These are phyloP conservation scores for Tolypeutes matacus DNA, from an alignment of 2,797 vertebrate species.

Conservation along the genomic window DNA sequence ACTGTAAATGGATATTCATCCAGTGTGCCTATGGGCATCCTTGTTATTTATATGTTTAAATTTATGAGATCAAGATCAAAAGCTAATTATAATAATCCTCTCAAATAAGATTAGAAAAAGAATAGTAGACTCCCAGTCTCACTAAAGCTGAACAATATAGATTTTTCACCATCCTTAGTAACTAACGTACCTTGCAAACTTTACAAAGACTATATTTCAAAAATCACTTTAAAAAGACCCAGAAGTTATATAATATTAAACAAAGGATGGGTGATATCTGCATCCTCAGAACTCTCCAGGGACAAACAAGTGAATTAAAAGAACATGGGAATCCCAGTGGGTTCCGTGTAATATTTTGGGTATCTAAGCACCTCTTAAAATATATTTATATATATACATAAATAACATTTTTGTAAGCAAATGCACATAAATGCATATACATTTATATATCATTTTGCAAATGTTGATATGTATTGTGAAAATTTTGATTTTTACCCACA, in stretches of 20 bases:
- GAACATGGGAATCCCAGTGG: too few relatives aligned
- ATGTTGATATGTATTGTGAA: too few relatives aligned
- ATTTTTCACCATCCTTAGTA: slow-evolving; percentile 2
- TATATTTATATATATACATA: too few relatives aligned
- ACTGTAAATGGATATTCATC: slow-evolving; percentile 17
- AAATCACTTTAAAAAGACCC: not conserved
- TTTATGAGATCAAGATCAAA: slow-evolving; percentile 63
- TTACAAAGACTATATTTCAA: not conserved
- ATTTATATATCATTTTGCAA: too few relatives aligned
- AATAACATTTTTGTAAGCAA: too few relatives aligned
- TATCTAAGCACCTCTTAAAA: too few relatives aligned
- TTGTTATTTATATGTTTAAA: slow-evolving; percentile 18
- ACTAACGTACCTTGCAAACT: not conserved
- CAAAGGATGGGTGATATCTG: not conserved
- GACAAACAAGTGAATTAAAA: not conserved
- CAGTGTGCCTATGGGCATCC: not conserved
- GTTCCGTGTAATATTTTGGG: too few relatives aligned
- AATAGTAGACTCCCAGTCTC: not conserved
- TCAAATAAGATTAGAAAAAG: slow-evolving; percentile 19
- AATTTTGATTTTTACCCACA: too few relatives aligned
- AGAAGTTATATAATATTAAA: not conserved
- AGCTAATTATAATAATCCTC: slow-evolving; percentile 58
- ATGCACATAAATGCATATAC: too few relatives aligned
- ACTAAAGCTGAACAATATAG: not conserved
- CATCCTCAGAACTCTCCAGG: not conserved